phyloP scores from a whole-genome alignment of 2,113 vertebrate genomes.

The Pica pica region DNA sequence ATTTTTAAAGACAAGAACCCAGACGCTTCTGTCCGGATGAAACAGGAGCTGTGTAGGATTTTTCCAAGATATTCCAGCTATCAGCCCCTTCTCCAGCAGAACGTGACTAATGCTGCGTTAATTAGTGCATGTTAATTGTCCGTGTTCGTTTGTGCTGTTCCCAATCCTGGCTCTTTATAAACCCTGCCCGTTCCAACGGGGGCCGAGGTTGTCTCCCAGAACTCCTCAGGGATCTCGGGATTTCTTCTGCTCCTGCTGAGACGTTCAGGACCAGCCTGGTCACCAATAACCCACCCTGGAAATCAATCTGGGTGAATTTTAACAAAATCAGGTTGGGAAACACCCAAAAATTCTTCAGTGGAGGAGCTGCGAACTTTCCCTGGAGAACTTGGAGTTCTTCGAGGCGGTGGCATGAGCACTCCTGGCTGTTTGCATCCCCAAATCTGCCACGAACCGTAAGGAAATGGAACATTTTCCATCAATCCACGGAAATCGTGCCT shows the following conservation, averaged over 20 bases:
- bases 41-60: not conserved
- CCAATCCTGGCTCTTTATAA: not conserved
- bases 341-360: rapidly evolving
- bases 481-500: rapidly evolving
- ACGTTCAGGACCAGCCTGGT: not conserved
- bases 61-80: not conserved
- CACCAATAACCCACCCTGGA: no score
- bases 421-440: not conserved
- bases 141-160: rapidly evolving
- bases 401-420: not conserved
- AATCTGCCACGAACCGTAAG: not conserved
- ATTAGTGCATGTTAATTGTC: not conserved
- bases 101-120: not conserved
- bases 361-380: not conserved
- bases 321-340: rapidly evolving
- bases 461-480: not conserved
- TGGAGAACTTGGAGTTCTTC: not conserved
- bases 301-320: not conserved
- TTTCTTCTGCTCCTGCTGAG: not conserved
- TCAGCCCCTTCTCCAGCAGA: not conserved
- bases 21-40: not conserved
- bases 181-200: rapidly evolving
- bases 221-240: not conserved
- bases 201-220: not conserved
- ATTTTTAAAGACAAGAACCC: no score